Conservation (phyloP, 2,113 vertebrate genomes). For the Saguinus midas region DNA sequence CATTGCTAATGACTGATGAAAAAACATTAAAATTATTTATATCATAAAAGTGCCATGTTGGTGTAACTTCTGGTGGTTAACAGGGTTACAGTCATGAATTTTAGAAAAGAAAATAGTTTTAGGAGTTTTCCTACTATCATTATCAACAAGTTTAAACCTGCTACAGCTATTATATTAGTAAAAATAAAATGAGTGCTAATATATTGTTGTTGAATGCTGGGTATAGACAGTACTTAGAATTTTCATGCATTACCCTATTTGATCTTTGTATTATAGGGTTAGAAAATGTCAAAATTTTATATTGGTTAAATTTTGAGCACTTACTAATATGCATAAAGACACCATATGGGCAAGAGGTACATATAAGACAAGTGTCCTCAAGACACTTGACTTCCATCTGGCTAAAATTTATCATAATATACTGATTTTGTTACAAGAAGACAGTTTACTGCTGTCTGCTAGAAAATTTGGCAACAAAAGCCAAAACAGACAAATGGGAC, state of each 20-base stretch:
- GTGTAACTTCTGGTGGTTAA: neutral
- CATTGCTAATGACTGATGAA: neutral
- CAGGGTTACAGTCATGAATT: neutral
- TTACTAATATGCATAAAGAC: neutral
- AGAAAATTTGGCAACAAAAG: neutral
- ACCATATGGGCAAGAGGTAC: neutral
- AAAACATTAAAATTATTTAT: neutral
- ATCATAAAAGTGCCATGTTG: neutral
- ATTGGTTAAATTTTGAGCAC: neutral
- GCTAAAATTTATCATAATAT: slow-evolving; percentile 6
- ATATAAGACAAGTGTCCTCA: neutral
- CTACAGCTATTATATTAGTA: neutral
- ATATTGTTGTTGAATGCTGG: neutral
- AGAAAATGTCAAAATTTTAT: neutral
- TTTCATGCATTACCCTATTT: neutral
- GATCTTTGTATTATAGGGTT: neutral
- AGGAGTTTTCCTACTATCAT: neutral
- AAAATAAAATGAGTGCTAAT: neutral
- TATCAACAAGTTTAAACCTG: neutral
- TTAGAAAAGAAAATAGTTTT: neutral
- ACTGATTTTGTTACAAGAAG: neutral
- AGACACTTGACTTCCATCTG: slow-evolving; percentile 38
- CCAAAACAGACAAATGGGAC: no score
- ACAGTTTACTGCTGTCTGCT: neutral
- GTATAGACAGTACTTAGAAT: neutral